Conservation (phyloP, 2,113 vertebrate genomes). For the Plecotus auritus region DNA sequence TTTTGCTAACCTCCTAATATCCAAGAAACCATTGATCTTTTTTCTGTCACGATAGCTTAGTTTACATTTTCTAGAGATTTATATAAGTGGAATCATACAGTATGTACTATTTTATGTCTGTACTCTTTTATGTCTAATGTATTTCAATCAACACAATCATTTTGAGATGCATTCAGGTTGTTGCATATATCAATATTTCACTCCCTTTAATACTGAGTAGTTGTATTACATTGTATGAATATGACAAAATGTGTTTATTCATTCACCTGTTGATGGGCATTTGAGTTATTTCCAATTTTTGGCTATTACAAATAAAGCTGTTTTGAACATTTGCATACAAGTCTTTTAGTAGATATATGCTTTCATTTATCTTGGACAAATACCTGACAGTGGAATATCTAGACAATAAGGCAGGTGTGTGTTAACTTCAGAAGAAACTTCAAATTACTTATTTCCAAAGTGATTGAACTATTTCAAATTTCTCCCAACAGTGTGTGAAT, state of each 20-base stretch:
- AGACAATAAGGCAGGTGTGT: neutral
- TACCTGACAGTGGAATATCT: neutral
- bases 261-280: neutral
- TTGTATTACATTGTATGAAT: neutral
- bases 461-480: neutral
- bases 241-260: neutral
- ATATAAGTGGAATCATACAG: neutral
- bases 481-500: neutral
- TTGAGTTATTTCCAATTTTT: neutral
- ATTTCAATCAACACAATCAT: neutral
- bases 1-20: too few relatives aligned
- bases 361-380: neutral
- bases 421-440: neutral
- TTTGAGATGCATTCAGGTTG: neutral
- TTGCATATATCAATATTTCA: neutral
- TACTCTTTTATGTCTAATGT: too few relatives aligned
- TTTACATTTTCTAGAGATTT: neutral
- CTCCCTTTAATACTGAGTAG: neutral
- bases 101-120: neutral
- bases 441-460: neutral
- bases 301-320: neutral
- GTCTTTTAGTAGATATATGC: neutral
- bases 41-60: neutral
- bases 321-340: neutral
- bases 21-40: too few relatives aligned